A percentile compares a stretch with the other conserved stretches of the same genome.
phyloP scores from a whole-genome alignment of 2,797 vertebrate species.

The Sylvilagus floridanus region DNA sequence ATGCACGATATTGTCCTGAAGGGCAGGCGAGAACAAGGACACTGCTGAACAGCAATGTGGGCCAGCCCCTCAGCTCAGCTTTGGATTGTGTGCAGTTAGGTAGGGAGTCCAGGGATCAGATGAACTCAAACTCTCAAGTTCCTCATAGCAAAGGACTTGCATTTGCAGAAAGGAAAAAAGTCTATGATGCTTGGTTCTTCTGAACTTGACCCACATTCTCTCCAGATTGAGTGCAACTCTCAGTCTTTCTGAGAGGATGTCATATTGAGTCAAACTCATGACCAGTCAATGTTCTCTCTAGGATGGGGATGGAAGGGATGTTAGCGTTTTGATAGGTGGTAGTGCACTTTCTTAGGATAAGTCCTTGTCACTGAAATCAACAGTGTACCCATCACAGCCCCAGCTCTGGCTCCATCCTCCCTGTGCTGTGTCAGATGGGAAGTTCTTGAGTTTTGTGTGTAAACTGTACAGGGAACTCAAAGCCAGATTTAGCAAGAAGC shows the following conservation, averaged over 20 bases:
- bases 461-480: neutral
- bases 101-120: constrained; percentile 61
- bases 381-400: neutral
- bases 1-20: constrained; percentile 52
- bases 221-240: constrained; percentile 39
- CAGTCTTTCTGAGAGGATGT: neutral
- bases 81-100: constrained; percentile 57
- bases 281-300: constrained; percentile 7
- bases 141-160: constrained; percentile 38
- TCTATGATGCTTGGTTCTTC: constrained; percentile 49
- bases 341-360: constrained; percentile 19
- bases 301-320: neutral
- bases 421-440: neutral
- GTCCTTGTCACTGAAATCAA: neutral
- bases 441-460: neutral
- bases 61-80: neutral
- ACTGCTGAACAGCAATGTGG: neutral
- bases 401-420: neutral
- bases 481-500: neutral
- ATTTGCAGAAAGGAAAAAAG: constrained; percentile 46
- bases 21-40: neutral
- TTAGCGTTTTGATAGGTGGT: neutral
- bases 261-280: neutral
- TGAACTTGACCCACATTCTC: constrained; percentile 70
- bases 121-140: constrained; percentile 54